These are phyloP conservation scores for Trichonephila clavata DNA, from an alignment of 1,140 invertebrate species.

Conservation along the genomic window DNA sequence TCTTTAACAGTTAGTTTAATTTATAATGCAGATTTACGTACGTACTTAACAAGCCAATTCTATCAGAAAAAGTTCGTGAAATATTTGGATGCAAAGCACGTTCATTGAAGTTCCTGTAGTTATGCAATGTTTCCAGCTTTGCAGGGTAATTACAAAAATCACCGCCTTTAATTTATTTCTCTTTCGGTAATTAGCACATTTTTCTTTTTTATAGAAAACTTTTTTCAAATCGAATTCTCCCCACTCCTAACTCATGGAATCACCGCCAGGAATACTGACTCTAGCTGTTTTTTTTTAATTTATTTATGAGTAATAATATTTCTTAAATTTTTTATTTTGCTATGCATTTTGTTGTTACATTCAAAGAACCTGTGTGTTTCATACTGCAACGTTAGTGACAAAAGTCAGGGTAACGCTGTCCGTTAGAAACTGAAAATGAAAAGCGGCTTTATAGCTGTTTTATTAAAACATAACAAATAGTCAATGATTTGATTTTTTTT, in stretches of 20 bases:
- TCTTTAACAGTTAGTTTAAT: slow-evolving; percentile 37
- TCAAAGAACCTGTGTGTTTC: background rate
- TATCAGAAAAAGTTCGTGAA: slow-evolving; percentile 36
- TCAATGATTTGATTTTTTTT: no score
- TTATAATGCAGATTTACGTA: slow-evolving; percentile 44
- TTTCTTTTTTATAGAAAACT: slow-evolving; percentile 32
- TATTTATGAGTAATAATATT: background rate
- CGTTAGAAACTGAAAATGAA: background rate
- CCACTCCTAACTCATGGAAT: background rate
- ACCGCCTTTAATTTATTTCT: slow-evolving; percentile 67
- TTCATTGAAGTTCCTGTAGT: slow-evolving; percentile 43
- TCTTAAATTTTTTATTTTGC: background rate
- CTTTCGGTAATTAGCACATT: slow-evolving; percentile 64
- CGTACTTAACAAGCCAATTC: background rate
- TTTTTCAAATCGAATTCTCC: slow-evolving; percentile 38
- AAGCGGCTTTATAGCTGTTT: background rate
- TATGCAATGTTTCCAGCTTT: slow-evolving; percentile 31
- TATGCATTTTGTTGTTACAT: background rate
- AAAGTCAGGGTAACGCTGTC: background rate
- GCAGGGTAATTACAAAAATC: slow-evolving; percentile 65
- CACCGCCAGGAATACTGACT: background rate
- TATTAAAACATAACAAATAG: background rate
- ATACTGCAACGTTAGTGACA: background rate
- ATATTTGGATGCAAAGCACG: slow-evolving; percentile 49
- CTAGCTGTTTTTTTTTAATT: background rate